Evolutionary conservation across 2,888 invertebrate species (phyloP).

Genomic region (Meiosimyza decipiens): DNA sequence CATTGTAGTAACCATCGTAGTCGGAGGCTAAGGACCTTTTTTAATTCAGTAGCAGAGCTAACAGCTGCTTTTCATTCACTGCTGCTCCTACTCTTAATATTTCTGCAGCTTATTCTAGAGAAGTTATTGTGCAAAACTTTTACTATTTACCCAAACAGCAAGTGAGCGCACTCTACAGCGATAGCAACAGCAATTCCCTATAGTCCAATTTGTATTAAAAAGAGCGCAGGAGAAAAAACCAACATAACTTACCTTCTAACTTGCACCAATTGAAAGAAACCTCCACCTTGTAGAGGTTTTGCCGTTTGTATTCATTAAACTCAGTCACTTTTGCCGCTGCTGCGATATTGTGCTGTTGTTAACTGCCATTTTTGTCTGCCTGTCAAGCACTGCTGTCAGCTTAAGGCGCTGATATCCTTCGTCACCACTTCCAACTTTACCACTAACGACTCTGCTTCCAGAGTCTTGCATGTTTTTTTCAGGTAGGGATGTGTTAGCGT

Average conservation of each 20-base stretch:
- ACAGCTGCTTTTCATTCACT: neutral
- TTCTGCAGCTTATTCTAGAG: neutral
- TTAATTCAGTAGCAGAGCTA: constrained; percentile 3
- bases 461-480: too few relatives aligned
- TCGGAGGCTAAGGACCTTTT: constrained; percentile 4
- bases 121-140: neutral
- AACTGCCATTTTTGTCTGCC: constrained; percentile 3
- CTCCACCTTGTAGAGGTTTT: too few relatives aligned
- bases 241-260: too few relatives aligned
- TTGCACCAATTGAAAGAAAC: too few relatives aligned
- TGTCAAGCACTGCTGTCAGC: constrained; percentile 1
- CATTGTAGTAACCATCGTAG: neutral
- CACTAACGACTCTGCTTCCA: too few relatives aligned
- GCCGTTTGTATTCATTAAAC: constrained; percentile 24
- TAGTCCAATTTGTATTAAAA: constrained; percentile 18
- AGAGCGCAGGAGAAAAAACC: neutral
- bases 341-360: neutral
- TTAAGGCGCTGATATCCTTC: neutral
- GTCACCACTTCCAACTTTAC: neutral
- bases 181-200: constrained; percentile 23
- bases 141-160: constrained; percentile 9
- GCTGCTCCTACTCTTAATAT: neutral
- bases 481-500: too few relatives aligned
- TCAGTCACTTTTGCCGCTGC: neutral
- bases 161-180: neutral